Conservation (phyloP, 2,797 vertebrate species). For the Lithobates sylvaticus region DNA sequence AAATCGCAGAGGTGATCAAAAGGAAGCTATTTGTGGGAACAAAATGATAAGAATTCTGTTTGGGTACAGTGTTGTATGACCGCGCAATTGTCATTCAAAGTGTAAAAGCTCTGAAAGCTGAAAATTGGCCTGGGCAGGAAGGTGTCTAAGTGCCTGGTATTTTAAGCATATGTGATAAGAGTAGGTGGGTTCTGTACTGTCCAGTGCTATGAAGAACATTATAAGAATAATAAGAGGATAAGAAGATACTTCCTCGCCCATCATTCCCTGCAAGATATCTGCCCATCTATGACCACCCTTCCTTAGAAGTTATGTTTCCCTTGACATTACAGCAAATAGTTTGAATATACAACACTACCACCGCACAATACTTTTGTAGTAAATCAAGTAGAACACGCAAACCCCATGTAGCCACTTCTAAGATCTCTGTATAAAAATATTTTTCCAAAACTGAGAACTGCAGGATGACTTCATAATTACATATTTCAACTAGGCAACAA, state of each 20-base stretch:
- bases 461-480: constrained; percentile 50
- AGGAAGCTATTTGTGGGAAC: too few species aligned
- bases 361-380: constrained; percentile 21
- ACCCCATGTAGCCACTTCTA: background rate
- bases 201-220: too few species aligned
- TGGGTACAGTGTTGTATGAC: too few species aligned
- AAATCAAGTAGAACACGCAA: constrained; percentile 17
- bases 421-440: constrained; percentile 31
- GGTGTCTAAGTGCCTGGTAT: too few species aligned
- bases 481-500: constrained; percentile 39
- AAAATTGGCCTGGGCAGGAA: too few species aligned
- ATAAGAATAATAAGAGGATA: too few species aligned
- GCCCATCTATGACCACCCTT: background rate
- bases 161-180: too few species aligned
- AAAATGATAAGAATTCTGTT: too few species aligned
- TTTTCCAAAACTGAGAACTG: constrained; percentile 34
- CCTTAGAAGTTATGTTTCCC: constrained; percentile 7
- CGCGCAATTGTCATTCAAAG: too few species aligned
- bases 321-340: constrained; percentile 19
- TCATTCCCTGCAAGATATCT: background rate
- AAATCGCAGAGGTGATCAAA: too few species aligned
- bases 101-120: too few species aligned
- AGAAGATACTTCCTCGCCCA: background rate
- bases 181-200: too few species aligned
- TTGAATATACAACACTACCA: constrained; percentile 10